Evolutionary conservation across 2,113 vertebrate genomes (phyloP).

Genomic region (Eonycteris spelaea): DNA sequence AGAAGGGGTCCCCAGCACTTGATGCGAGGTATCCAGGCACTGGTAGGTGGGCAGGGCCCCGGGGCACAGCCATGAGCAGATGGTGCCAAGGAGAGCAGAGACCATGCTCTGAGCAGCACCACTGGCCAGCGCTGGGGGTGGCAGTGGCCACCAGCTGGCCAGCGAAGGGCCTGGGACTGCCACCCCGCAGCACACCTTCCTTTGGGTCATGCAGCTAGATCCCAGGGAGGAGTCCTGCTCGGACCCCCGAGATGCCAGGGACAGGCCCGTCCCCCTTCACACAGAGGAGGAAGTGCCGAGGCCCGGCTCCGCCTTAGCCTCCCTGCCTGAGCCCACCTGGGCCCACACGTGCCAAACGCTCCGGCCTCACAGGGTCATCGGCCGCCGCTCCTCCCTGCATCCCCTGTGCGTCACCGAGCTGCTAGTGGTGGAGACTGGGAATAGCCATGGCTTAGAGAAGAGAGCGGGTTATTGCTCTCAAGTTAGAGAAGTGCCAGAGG

Average conservation of each 20-base stretch:
- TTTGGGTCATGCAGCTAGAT: not conserved
- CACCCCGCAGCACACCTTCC: not conserved
- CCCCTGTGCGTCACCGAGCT: not conserved
- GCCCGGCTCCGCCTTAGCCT: not conserved
- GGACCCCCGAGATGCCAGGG: not conserved
- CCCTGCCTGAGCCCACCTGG: not conserved
- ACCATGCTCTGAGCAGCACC: not conserved
- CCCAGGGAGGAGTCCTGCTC: not conserved
- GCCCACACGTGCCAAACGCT: not conserved
- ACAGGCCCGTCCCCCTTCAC: not conserved
- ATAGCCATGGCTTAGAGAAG: not conserved
- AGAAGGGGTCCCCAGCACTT: not conserved
- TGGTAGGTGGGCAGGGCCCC: not conserved
- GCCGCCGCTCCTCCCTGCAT: not conserved
- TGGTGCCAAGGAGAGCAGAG: not conserved
- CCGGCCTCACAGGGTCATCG: fast-evolving
- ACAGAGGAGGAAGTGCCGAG: not conserved
- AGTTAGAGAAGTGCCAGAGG: not conserved
- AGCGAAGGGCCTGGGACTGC: not conserved
- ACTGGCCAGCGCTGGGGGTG: not conserved
- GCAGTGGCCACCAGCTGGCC: not conserved
- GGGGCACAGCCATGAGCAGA: not conserved
- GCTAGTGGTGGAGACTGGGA: not conserved
- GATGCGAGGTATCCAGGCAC: not conserved
- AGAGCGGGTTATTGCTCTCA: not conserved